Evolutionary conservation across 2,797 vertebrate species (phyloP), one percentile per base, ranked within the genome.

Genomic region (Gephyroberyx darwinii): DNA sequence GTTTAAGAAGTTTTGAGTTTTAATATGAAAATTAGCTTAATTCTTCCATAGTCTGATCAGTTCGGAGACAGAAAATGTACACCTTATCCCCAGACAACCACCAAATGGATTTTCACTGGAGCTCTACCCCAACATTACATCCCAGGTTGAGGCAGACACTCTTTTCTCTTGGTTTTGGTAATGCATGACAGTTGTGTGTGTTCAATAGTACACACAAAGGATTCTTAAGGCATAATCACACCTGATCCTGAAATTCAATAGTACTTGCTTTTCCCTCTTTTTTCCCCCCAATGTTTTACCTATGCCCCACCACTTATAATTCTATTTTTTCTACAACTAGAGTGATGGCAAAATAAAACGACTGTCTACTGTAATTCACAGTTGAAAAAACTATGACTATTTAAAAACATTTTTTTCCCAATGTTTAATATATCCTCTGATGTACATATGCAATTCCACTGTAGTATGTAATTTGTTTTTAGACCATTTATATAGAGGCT

Each of bases 1-100:
- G 37, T 8, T 61, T 61, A 35, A 68, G n/a, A 69, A 57, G 69
- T n/a, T 63, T 78, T 45, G 5, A 65, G 57, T 67, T 69, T 79
- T 79, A 17, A 74, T 39, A 50, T 76, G 69, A 60, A 77, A 65
- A 77, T 82, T 58, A 51, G 0, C 35, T 57, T 9, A 14, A 45
- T 45, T 45, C 41, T 45, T 45, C 14, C 3, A 1, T 14, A 16
- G 41, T 45, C 41, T 45, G 41, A 45, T 45, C 41, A 45, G 41
- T 14, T 45, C 13, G 1, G 13, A 45, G 41, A 3, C 41, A 45
- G 41, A 45, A 45, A 45, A 16, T 45, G 14, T 45, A 16, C 13
- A 45, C 4, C 41, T 16, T 45, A 45, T 45, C 41, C 16, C 41
- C 41, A 14, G 14, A 45, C 14, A 45, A 45, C 41, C 41, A 16